Base-by-base conservation (phyloP, 1,140 invertebrate species). In the Drosophila navojoa region DNA sequence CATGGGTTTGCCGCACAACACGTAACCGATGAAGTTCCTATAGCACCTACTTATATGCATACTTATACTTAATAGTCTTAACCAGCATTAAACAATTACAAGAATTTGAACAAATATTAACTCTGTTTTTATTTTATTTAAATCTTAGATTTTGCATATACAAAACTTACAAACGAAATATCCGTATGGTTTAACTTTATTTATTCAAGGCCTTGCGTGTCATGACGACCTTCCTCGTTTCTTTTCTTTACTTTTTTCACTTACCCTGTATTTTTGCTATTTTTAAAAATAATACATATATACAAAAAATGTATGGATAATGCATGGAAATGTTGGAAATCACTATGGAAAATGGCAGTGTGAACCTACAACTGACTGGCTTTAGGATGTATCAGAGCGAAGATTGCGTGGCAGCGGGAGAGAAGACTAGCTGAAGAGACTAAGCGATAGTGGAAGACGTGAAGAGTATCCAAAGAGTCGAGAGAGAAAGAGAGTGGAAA, bases 201-300 rank as follows among this genome's bases (percentile, higher is more conserved):
- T 69, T 74, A 74, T 61, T 38, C 54, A 58, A 79, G 60, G 40
- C 22, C 49, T 53, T 58, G 57, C 25, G 29, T 72, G 59, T 40
- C 44, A 11, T 64, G 45, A 27, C 38, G 72, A 44, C 54, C 42
- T 76, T 81, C 45, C 62, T 87, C 68, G 2, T 38, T 45, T 45
- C 15, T 16, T 44, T 15, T 44, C 15, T 22, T 22, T n/a, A n/a
- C n/a, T n/a, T 29, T 16, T 45, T 45, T 76, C 72, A 81, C 82
- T 79, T 87, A 87, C 49, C 32, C 53, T 73, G 69, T 79, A 87
- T 72, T 89, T 90, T 80, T 81, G 71, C 89, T 91, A 90, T 73
- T 91, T 89, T 89, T 32, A 9, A 89, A 85, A 86, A 82, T 85
- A 91, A 91, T 91, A 73, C 71, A 73, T 73, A 91, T 91, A 72